Percentiles rank a stretch among this genome's conserved stretches.
These are phyloP conservation scores for Trachops cirrhosus DNA, from an alignment of 2,797 vertebrate species.

Conservation along the genomic window DNA sequence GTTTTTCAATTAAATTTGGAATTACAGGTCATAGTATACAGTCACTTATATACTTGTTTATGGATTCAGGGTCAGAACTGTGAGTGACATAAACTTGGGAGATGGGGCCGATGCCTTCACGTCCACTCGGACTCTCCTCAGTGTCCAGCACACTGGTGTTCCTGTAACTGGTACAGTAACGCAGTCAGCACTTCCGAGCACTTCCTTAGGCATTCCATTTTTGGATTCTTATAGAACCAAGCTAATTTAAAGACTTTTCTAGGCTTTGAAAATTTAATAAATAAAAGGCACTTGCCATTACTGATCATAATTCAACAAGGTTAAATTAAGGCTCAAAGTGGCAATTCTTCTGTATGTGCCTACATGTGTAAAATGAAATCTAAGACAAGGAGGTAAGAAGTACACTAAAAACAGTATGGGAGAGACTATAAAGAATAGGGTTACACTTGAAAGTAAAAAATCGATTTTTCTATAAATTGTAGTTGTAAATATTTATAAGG, in stretches of 20 bases:
- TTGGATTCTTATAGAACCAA: background rate
- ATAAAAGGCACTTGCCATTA: conserved; percentile 31
- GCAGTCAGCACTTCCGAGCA: background rate
- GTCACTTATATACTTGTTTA: background rate
- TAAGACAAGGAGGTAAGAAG: background rate
- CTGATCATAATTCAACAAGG: background rate
- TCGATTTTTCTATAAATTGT: background rate
- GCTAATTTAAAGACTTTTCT: background rate
- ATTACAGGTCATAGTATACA: background rate
- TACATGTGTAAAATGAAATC: background rate
- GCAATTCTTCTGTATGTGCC: background rate
- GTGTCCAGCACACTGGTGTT: background rate
- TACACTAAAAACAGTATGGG: background rate
- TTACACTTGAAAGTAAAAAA: background rate
- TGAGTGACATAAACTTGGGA: background rate
- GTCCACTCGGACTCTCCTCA: background rate
- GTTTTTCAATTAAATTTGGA: background rate
- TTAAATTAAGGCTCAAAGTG: conserved; percentile 16
- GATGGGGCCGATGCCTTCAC: background rate
- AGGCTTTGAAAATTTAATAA: conserved; percentile 13
- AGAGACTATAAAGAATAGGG: background rate
- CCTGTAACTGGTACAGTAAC: background rate
- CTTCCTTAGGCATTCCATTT: conserved; percentile 5
- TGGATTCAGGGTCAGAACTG: background rate
- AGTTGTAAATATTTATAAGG: background rate